These are phyloP conservation scores for Pteropus alecto DNA, from an alignment of 2,113 vertebrate species.

Conservation along the genomic window DNA sequence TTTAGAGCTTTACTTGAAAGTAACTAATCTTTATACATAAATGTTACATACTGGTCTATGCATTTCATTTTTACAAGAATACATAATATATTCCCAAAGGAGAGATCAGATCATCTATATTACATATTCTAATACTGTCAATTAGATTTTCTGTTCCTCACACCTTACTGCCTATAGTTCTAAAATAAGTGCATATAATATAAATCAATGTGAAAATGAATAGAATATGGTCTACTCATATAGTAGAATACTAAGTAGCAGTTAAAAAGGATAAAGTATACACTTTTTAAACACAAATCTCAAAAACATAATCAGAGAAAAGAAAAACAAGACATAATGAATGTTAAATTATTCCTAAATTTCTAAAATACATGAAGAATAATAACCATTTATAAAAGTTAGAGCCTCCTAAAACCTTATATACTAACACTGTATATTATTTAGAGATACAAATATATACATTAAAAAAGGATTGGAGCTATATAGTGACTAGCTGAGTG, in stretches of 20 bases:
- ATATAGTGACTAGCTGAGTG: neutral
- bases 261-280: neutral
- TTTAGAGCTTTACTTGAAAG: conserved; percentile 39
- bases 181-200: conserved; percentile 23
- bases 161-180: neutral
- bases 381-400: neutral
- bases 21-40: neutral
- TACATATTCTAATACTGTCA: neutral
- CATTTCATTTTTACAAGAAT: neutral
- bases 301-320: neutral
- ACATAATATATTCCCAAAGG: neutral
- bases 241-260: neutral
- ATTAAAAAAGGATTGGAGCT: neutral
- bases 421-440: neutral
- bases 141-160: neutral
- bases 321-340: neutral
- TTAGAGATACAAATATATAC: neutral
- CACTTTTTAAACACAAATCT: neutral
- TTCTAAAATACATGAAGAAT: neutral
- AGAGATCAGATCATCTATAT: neutral
- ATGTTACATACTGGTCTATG: neutral
- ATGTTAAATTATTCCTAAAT: neutral
- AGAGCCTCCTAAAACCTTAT: neutral
- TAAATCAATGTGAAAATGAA: neutral
- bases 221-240: neutral